Evolutionary conservation across 2,888 invertebrate species (phyloP).

Genomic region (Polymixis lichenea): DNA sequence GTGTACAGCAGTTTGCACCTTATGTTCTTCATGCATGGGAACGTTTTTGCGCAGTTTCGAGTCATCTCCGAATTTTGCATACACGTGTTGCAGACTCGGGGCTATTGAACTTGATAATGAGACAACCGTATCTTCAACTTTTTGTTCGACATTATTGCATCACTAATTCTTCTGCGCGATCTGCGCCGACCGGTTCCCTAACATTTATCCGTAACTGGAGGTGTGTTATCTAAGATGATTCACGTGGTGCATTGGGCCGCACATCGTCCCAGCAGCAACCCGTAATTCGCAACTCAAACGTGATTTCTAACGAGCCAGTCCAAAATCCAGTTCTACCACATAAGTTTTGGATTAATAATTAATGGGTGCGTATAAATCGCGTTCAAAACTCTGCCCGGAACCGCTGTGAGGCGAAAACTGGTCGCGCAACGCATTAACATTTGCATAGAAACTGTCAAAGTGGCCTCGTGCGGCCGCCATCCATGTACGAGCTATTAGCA

Average conservation of each 20-base stretch:
- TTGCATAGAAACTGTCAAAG: conserved; percentile 90
- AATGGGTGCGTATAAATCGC: conserved; percentile 83
- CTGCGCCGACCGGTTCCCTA: conserved; percentile 68
- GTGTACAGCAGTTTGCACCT: conserved; percentile 83
- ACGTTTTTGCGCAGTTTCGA: conserved; percentile 81
- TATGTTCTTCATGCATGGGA: conserved; percentile 79
- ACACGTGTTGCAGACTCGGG: conserved; percentile 88
- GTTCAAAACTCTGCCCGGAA: conserved; percentile 86
- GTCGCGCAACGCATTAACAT: conserved; percentile 88
- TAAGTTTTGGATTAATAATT: conserved; percentile 77
- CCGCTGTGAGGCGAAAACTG: conserved; percentile 86
- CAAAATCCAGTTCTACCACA: conserved; percentile 81
- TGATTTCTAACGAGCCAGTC: conserved; percentile 64
- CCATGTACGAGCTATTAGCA: conserved; percentile 83
- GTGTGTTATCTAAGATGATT: conserved; percentile 71
- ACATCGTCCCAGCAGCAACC: conserved; percentile 31
- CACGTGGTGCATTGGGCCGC: conserved; percentile 63
- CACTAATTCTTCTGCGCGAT: conserved; percentile 79
- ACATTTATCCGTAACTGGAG: conserved; percentile 62
- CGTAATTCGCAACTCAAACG: conserved; percentile 50
- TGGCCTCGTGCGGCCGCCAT: conserved; percentile 79
- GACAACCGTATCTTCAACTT: conserved; percentile 84
- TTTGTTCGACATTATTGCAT: conserved; percentile 85
- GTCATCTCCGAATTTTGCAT: conserved; percentile 85
- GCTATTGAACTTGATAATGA: conserved; percentile 91